Conservation (phyloP, 2,797 vertebrate species). For the Malacoraja senta region DNA sequence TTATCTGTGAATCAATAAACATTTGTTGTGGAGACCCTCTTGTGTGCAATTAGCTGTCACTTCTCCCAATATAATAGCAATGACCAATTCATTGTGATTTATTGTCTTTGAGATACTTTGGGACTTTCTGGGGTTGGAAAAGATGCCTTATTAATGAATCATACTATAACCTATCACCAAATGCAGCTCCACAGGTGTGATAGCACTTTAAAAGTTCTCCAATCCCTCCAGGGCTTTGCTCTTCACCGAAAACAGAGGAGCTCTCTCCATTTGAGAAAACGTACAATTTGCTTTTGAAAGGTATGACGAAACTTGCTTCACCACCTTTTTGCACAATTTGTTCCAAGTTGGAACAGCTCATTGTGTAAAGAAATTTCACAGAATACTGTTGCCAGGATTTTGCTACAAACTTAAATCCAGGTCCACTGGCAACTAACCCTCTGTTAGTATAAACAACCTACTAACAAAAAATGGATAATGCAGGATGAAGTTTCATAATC, state of each 20-base stretch:
- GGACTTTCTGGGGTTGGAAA: too few species aligned
- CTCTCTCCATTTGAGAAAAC: not conserved
- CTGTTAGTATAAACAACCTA: not conserved
- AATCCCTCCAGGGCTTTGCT: not conserved
- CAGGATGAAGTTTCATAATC: not conserved
- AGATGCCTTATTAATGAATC: not conserved
- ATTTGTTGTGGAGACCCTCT: not conserved
- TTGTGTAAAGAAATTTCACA: not conserved
- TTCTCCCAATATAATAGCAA: too few species aligned
- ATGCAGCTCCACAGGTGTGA: not conserved
- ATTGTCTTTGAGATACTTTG: too few species aligned
- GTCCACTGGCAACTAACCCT: not conserved
- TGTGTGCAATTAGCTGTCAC: not conserved
- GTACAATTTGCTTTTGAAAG: not conserved
- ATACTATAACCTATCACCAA: too few species aligned
- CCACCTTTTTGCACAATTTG: not conserved
- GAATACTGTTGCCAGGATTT: not conserved
- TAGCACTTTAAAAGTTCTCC: not conserved
- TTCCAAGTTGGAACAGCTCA: not conserved
- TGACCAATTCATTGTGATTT: too few species aligned
- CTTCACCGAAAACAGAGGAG: not conserved
- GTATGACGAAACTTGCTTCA: not conserved
- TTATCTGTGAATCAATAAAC: not conserved
- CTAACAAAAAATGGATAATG: not conserved
- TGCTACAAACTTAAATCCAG: not conserved